These are phyloP conservation scores for Heterohyrax brucei DNA, from an alignment of 2,797 vertebrate species.

Conservation along the genomic window DNA sequence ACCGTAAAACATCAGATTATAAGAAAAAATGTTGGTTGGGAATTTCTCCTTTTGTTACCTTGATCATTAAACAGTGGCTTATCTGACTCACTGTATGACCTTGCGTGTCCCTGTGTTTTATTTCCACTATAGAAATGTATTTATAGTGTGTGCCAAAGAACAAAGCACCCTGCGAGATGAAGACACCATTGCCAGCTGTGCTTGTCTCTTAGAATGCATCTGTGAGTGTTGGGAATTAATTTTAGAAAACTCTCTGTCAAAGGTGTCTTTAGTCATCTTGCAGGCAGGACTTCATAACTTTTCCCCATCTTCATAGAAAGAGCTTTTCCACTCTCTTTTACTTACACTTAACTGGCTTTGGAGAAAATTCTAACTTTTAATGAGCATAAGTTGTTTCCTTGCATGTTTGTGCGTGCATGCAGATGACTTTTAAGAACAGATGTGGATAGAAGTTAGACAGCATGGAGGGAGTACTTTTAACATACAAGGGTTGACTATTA, in stretches of 20 bases:
- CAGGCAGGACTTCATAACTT: not conserved
- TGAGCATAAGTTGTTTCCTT: not conserved
- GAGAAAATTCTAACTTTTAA: not conserved
- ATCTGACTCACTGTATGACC: not conserved
- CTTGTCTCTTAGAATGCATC: not conserved
- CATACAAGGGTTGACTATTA: too few relatives aligned
- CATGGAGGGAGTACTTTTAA: not conserved
- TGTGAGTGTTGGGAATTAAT: not conserved
- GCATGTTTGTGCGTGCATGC: not conserved
- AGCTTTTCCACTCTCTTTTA: not conserved
- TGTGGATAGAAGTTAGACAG: not conserved
- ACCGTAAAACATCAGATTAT: not conserved
- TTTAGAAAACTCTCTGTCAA: not conserved
- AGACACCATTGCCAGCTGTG: not conserved
- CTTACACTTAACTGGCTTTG: not conserved
- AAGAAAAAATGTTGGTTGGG: not conserved
- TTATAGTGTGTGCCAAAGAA: not conserved
- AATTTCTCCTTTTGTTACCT: slow-evolving; percentile 26
- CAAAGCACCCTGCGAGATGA: not conserved
- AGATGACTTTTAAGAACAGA: not conserved
- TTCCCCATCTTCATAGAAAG: not conserved
- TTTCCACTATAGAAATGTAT: not conserved
- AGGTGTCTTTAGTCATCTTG: not conserved
- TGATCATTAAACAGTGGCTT: not conserved
- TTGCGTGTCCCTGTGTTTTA: not conserved